These are phyloP conservation scores for Timandra comae DNA, from an alignment of 2,888 invertebrate species.

Conservation along the genomic window DNA sequence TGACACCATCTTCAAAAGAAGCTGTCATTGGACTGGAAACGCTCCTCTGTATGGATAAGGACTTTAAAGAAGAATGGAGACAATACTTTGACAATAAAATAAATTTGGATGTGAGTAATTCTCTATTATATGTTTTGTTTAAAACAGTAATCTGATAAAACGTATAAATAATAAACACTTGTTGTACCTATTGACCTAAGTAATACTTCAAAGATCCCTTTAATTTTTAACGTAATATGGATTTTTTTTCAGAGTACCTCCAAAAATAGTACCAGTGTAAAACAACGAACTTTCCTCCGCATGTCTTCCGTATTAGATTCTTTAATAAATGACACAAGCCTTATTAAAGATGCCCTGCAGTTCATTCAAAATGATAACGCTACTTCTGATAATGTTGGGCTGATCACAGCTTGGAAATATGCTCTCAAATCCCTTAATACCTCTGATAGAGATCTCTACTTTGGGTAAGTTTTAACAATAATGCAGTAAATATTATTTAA, in stretches of 20 bases:
- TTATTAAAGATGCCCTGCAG: constrained; percentile 31
- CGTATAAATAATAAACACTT: too few species aligned
- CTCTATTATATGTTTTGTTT: too few species aligned
- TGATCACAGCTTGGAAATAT: constrained; percentile 41
- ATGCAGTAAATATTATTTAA: too few species aligned
- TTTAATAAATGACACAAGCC: constrained; percentile 39
- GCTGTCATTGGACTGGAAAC: constrained; percentile 62
- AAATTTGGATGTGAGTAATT: too few species aligned
- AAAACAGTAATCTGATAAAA: too few species aligned
- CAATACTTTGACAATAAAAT: constrained; percentile 37
- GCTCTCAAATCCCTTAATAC: constrained; percentile 34
- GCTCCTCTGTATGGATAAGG: constrained; percentile 55
- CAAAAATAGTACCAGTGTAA: constrained; percentile 42
- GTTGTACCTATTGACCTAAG: too few species aligned
- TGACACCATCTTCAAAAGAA: constrained; percentile 35
- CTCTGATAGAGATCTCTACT: constrained; percentile 30
- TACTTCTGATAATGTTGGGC: constrained; percentile 21
- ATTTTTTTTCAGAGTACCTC: constrained; percentile 31
- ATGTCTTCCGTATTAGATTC: constrained; percentile 50
- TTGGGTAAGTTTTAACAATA: constrained; percentile 36
- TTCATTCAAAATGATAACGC: constrained; percentile 28
- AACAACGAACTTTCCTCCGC: constrained; percentile 52
- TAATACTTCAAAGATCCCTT: background rate
- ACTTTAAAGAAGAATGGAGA: constrained; percentile 63
- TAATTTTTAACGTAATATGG: background rate